Evolutionary conservation across 1,140 invertebrate genomes (phyloP).

Genomic region (Leptopilina clavipes): DNA sequence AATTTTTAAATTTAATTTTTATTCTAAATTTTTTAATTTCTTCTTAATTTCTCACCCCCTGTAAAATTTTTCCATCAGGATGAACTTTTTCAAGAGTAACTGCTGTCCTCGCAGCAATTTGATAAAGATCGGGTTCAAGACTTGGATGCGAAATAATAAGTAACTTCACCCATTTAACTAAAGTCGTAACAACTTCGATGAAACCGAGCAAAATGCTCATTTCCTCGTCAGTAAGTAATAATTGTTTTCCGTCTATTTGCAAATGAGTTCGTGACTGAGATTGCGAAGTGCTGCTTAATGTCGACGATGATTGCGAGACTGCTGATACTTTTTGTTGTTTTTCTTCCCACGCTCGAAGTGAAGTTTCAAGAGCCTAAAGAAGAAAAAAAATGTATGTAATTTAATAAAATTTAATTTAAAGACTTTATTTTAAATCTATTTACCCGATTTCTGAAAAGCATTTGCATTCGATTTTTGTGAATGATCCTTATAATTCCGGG

Average conservation of each 20-base stretch:
- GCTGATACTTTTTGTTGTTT: slow-evolving; percentile 82
- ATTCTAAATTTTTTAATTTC: neutral
- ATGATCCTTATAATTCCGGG: slow-evolving; percentile 96
- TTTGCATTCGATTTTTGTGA: slow-evolving; percentile 97
- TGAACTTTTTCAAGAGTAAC: slow-evolving; percentile 87
- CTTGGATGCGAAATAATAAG: slow-evolving; percentile 80
- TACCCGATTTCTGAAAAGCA: slow-evolving; percentile 92
- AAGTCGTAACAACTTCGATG: slow-evolving; percentile 85
- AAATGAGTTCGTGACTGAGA: slow-evolving; percentile 57
- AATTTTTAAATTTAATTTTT: no score
- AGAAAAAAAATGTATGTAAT: no score
- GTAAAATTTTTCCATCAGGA: slow-evolving; percentile 85
- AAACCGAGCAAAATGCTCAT: slow-evolving; percentile 84
- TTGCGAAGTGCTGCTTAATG: slow-evolving; percentile 63
- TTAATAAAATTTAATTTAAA: slow-evolving; percentile 22
- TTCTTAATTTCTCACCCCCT: slow-evolving; percentile 76
- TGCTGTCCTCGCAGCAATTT: slow-evolving; percentile 83
- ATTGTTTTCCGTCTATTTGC: slow-evolving; percentile 58
- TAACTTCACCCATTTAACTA: slow-evolving; percentile 89
- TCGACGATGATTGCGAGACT: slow-evolving; percentile 67
- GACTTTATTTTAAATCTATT: slow-evolving; percentile 53
- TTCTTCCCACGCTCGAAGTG: slow-evolving; percentile 94
- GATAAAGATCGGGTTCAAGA: slow-evolving; percentile 82
- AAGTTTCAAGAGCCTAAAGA: slow-evolving; percentile 87
- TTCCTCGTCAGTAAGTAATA: slow-evolving; percentile 80